Evolutionary conservation across 2,888 invertebrate genomes (phyloP).

Genomic region (Hemaris fuciformis): DNA sequence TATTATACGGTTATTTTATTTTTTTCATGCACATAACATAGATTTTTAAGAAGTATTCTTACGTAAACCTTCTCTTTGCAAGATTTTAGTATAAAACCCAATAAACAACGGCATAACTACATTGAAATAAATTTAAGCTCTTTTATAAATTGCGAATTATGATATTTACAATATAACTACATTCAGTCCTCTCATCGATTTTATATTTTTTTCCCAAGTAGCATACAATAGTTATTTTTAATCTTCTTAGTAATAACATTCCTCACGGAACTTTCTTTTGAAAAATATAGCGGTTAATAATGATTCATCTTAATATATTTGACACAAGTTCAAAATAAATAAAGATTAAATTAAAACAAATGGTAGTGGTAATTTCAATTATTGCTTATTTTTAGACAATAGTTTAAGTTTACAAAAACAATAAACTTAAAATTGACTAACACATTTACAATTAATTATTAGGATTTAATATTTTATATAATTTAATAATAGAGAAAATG

Average conservation of each 20-base stretch:
- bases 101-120: conserved; percentile 17
- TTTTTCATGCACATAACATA: too few species aligned
- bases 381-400: conserved; percentile 8
- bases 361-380: not conserved
- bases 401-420: conserved; percentile 18
- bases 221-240: too few species aligned
- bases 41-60: too few species aligned
- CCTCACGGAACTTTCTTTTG: too few species aligned
- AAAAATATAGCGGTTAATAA: not conserved
- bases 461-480: not conserved
- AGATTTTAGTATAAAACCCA: not conserved
- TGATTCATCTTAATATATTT: not conserved
- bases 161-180: conserved; percentile 28
- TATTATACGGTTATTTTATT: too few species aligned
- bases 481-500: not conserved
- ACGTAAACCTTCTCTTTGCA: not conserved
- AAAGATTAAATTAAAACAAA: not conserved
- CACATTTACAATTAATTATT: not conserved
- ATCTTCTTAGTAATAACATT: too few species aligned
- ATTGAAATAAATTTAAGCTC: conserved; percentile 35
- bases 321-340: not conserved
- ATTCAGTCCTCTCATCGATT: conserved; percentile 26
- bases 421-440: conserved; percentile 24
- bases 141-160: conserved; percentile 18
- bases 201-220: not conserved